Conservation (phyloP, 35 echinoderm and acorn worm genomes). For the Strongylocentrotus purpuratus region DNA sequence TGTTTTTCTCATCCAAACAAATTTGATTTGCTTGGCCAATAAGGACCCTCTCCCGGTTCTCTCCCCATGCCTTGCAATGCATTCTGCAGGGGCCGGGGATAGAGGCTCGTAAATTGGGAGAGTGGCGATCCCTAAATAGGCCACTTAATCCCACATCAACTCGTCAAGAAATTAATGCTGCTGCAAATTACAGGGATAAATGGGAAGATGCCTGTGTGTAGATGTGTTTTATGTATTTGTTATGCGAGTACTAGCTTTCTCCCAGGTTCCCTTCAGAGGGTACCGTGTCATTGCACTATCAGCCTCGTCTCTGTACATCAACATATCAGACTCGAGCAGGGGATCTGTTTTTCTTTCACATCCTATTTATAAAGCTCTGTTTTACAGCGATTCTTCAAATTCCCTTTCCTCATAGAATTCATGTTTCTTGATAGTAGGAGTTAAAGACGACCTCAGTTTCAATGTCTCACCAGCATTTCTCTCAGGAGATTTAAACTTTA, state of each 20-base stretch:
- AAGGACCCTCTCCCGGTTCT: slow-evolving; percentile 12
- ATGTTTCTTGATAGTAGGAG: neutral
- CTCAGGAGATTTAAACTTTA: neutral
- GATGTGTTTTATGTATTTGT: slow-evolving; percentile 10
- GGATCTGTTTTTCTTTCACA: neutral
- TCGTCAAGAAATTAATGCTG: slow-evolving; percentile 48
- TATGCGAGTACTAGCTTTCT: neutral
- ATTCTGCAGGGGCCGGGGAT: neutral
- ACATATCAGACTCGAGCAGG: neutral
- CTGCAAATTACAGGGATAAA: slow-evolving; percentile 39
- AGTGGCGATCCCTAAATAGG: slow-evolving; percentile 47
- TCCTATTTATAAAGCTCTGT: neutral
- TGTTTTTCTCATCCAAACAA: slow-evolving; percentile 36
- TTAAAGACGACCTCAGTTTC: neutral
- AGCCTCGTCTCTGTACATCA: neutral
- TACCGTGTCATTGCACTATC: slow-evolving; percentile 4
- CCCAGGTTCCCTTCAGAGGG: neutral
- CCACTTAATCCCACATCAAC: slow-evolving; percentile 49
- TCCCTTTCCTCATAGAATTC: neutral
- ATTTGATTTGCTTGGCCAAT: slow-evolving; percentile 36
- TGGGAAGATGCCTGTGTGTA: neutral
- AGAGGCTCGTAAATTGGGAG: slow-evolving; percentile 27
- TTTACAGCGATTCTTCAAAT: neutral
- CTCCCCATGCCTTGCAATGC: slow-evolving; percentile 4
- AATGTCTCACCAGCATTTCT: neutral